phyloP scores from a whole-genome alignment of 64 coral and sea anemone genomes.

The Pocillopora damicornis region DNA sequence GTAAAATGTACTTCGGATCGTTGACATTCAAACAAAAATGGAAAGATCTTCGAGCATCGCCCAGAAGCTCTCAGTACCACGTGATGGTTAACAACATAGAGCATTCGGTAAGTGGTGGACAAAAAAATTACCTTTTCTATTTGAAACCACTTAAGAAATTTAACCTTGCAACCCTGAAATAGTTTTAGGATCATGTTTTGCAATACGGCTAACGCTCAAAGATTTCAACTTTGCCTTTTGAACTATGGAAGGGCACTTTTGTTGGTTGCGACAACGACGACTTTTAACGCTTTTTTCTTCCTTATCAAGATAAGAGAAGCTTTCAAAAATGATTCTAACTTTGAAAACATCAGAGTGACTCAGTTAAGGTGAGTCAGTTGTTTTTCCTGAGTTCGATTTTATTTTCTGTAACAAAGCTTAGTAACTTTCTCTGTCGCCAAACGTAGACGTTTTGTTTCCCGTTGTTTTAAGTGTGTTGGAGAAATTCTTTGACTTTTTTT shows the following conservation, averaged over 20 bases:
- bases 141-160: not conserved
- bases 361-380: conserved; percentile 28
- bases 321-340: conserved; percentile 54
- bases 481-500: not conserved
- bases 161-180: too few species aligned
- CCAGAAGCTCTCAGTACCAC: conserved; percentile 27
- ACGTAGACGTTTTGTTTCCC: not conserved
- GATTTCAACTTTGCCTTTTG: not conserved
- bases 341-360: conserved; percentile 44
- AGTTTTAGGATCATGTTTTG: too few species aligned
- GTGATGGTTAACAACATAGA: conserved; percentile 37
- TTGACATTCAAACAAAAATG: conserved; percentile 48
- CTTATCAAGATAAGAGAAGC: conserved; percentile 34
- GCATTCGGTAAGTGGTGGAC: conserved; percentile 12
- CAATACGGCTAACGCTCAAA: not conserved
- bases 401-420: too few species aligned
- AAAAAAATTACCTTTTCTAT: not conserved
- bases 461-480: not conserved
- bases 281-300: not conserved
- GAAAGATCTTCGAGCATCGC: conserved; percentile 29
- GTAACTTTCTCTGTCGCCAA: too few species aligned
- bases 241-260: not conserved
- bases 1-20: conserved; percentile 40
- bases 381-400: too few species aligned
- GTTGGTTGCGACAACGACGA: not conserved